These are phyloP conservation scores for Chymomyza amoena DNA, from an alignment of 2,888 invertebrate species.

Conservation along the genomic window DNA sequence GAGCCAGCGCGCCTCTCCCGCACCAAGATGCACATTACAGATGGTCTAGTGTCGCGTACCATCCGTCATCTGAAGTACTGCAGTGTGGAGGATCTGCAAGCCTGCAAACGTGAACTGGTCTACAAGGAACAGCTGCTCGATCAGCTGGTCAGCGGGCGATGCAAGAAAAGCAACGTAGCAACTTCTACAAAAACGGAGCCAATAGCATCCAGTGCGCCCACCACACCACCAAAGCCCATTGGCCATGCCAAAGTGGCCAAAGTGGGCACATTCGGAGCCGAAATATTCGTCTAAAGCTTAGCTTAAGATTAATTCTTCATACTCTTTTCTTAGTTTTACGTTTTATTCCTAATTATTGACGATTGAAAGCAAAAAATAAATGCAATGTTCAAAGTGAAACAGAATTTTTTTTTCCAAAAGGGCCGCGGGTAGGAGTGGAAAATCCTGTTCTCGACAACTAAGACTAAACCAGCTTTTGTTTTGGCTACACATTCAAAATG, in stretches of 20 bases:
- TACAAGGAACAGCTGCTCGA: constrained; percentile 61
- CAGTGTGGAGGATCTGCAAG: constrained; percentile 61
- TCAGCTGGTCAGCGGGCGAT: constrained; percentile 43
- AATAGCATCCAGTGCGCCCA: constrained; percentile 32
- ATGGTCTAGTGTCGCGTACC: constrained; percentile 58
- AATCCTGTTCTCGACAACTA: constrained; percentile 71
- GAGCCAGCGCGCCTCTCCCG: constrained; percentile 51
- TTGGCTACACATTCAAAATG: constrained; percentile 53
- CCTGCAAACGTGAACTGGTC: constrained; percentile 58
- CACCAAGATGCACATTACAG: constrained; percentile 63
- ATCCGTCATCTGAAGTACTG: constrained; percentile 54
- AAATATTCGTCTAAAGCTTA: constrained; percentile 50
- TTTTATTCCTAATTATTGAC: constrained; percentile 61
- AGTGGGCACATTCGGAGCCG: constrained; percentile 54
- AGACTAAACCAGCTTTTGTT: constrained; percentile 55
- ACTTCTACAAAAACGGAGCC: neutral
- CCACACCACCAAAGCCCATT: constrained; percentile 52
- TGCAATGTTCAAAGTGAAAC: constrained; percentile 8
- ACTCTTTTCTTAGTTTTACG: constrained; percentile 10
- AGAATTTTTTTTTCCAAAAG: constrained; percentile 31
- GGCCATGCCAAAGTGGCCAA: constrained; percentile 22
- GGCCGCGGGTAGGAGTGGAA: constrained; percentile 74
- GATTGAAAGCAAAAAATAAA: constrained; percentile 60
- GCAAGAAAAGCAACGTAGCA: constrained; percentile 8
- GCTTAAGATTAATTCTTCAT: neutral